Evolutionary conservation across 2,113 vertebrate genomes (phyloP), one percentile per base, ranked within the genome.

Genomic region (Amphiprion percula): DNA sequence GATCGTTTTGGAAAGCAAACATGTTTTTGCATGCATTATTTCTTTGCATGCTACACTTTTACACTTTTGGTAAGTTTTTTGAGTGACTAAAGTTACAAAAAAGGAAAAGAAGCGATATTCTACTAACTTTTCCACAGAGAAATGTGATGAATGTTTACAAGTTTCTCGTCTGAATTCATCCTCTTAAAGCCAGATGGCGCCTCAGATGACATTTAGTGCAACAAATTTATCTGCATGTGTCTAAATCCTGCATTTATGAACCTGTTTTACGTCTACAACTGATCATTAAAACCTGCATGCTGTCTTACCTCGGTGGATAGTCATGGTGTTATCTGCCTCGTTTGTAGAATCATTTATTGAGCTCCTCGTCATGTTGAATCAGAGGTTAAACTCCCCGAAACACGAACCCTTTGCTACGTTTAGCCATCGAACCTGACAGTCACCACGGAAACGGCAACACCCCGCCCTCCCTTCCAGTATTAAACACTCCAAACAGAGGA

Each of bases 261-360:
- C 8, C 33, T 37, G 6, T 2, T 37, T 37, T 9, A 37, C 53
- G 39, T 49, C 39, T 55, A 19, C 8, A 41, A 7, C 2, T 26
- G 52, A 41, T 41, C 7, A 26, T 54, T 30, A 30, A 58, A 5
- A 55, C 12, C 11, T 4, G 23, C 17, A 21, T 8, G 23, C 24
- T 53, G 30, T 88, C 88, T 91, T 88, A 94, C 93, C 91, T 89
- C 15, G 55, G 23, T 65, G 59, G 41, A 87, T 26, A 3, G 74
- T 87, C 89, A 85, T 85, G 71, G 50, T 8, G 3, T 12, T 37
- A 6, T 30, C 30, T 30, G 39, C 56, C 28, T n/a, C 26, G 46
- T 37, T 44, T 26, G 26, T 26, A 26, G 26, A 26, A 26, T 26
- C 26, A 3, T 2, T 26, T 26, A 26, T 26, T 73, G 67, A 26